Base-by-base conservation (phyloP, 1,140 invertebrate genomes). In the Oedothorax gibbosus region DNA sequence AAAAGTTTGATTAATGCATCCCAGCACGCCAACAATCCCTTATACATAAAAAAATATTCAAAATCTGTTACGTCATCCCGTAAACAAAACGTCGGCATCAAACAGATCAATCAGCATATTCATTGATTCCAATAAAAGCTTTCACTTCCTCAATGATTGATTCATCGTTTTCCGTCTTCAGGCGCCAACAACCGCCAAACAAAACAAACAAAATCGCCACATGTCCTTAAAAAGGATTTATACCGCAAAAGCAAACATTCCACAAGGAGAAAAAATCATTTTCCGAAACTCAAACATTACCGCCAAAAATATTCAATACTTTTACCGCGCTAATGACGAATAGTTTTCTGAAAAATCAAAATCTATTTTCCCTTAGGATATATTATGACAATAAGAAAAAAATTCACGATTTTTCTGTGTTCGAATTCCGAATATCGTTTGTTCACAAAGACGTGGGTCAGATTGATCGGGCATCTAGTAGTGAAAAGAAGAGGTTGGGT, bases 261-360 rank as follows among this genome's bases (percentile, higher is more conserved):
- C 53, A 35, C 35, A 12, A 35, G 51, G 0, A 53, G 9, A 53
- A 71, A 15, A 71, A 51, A 49, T 20, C n/a, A 73, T 15, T 53
- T 71, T 71, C 69, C 69, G 35, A 35, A 35, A 35, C 35, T 35
- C 35, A 35, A 71, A 71, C 54, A 71, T 75, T 60, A 57, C 54
- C 12, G 15, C 57, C 18, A 9, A 12, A 75, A 57, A 75, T 71
- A 75, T 75, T 56, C 72, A 75, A 75, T 75, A 75, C 54, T 75
- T 75, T 75, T 49, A 9, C 72, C 54, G 14, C 72, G 54, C 50
- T 75, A 75, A 75, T 75, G 72, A 75, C 72, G 72, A 75, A 60
- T 57, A n/a, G 18, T 60, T 75, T 75, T 71, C 15, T 9, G 54
- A 10, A 49, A 75, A 71, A 71, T 49, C 69, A 11, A 53, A 71